Evolutionary conservation across 2,888 invertebrate genomes (phyloP), one percentile per base, ranked within the genome.

Genomic region (Tinea pellionella): DNA sequence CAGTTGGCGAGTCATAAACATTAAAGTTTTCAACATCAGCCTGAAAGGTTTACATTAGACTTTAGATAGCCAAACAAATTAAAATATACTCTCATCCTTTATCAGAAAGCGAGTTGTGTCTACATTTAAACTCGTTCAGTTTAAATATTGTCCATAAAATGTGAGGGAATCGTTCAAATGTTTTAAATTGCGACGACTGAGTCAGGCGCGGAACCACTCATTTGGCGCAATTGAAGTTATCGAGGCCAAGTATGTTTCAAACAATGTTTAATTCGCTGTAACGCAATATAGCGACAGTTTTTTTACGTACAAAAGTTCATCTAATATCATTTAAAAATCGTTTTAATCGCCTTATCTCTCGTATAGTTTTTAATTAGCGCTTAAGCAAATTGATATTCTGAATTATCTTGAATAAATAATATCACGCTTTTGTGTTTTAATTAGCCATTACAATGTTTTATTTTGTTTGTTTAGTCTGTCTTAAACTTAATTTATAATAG

Each of bases 131-230:
- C 37, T 37, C 24, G 9, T 37, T 37, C 12, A n/a, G 32, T 56
- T 29, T 30, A 15, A n/a, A n/a, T 29, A 29, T 32, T n/a, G 56
- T 56, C 56, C 29, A 29, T 13, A 56, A 30, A 24, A n/a, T n/a
- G 53, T 53, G n/a, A 55, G 12, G 24, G 55, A 56, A 61, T 63
- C 62, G 61, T 64, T 8, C 0, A 32, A 37, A 61, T 56, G 57
- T 47, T 16, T 77, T 78, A 77, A 82, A 80, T 80, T 81, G 77
- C 77, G 75, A 78, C 78, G 80, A 78, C 72, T 78, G 71, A 75
- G 72, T 69, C 70, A 68, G 66, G 62, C 67, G 71, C 67, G 71
- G 72, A 55, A 4, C 69, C 69, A 70, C 74, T 77, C 73, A 79
- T 84, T 24, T 81, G 79, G 75, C 69, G 70, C 78, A 84, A 78